Evolutionary conservation across 2,888 invertebrate species (phyloP).

Genomic region (Biston stratarius): DNA sequence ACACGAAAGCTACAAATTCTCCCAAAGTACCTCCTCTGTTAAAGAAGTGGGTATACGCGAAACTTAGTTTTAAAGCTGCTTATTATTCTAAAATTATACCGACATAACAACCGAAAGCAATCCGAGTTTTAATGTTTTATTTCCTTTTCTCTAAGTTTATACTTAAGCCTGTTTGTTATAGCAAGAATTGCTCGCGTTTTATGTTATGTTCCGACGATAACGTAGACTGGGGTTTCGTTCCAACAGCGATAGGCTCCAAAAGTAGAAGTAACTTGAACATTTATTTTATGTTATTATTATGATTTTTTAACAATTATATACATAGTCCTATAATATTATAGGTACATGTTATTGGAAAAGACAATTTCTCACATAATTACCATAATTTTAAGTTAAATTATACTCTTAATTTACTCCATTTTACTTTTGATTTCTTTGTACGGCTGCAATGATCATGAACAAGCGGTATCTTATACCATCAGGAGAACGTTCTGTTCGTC

Average conservation of each 20-base stretch:
- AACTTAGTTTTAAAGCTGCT: conserved; percentile 44
- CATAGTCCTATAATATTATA: not conserved
- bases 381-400: no score
- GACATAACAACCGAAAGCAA: conserved; percentile 45
- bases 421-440: no score
- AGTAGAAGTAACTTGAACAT: conserved; percentile 2
- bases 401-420: no score
- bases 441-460: no score
- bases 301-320: not conserved
- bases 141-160: conserved; percentile 43
- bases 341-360: no score
- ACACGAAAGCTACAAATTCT: conserved; percentile 34
- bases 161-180: conserved; percentile 37
- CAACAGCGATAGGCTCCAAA: conserved; percentile 18
- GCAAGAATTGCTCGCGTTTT: conserved; percentile 33
- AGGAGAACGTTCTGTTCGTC: no score
- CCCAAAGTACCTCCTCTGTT: conserved; percentile 31
- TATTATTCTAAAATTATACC: conserved; percentile 47
- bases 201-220: conserved; percentile 27
- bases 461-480: no score
- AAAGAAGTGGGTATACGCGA: conserved; percentile 35
- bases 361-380: no score
- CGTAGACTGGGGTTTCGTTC: conserved; percentile 23
- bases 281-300: not conserved
- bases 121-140: conserved; percentile 46